A percentile compares a stretch with the other conserved stretches of the same genome.
Conservation (phyloP, 2,888 invertebrate genomes). For the Boloria selene region DNA sequence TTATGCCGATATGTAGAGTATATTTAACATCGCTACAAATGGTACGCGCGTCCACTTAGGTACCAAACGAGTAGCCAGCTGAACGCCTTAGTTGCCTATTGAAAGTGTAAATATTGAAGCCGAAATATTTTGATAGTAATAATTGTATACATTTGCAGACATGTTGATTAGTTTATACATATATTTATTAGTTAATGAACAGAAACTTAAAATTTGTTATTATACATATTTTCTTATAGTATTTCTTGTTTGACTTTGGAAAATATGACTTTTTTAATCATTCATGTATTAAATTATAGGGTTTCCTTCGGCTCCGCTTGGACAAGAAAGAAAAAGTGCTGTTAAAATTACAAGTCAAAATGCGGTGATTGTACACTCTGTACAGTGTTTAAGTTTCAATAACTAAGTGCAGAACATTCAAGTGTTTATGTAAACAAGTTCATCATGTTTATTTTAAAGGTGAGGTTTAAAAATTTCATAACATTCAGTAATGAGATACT, state of each 20-base stretch:
- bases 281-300: conserved; percentile 72
- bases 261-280: conserved; percentile 53
- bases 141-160: too few species aligned
- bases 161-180: too few species aligned
- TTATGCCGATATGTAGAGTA: conserved; percentile 69
- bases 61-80: conserved; percentile 58
- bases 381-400: conserved; percentile 30
- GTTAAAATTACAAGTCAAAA: conserved; percentile 46
- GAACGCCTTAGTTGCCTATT: conserved; percentile 57
- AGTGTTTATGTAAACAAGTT: conserved; percentile 24
- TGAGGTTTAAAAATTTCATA: conserved; percentile 13
- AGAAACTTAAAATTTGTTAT: too few species aligned
- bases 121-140: not conserved
- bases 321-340: conserved; percentile 59
- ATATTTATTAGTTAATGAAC: too few species aligned
- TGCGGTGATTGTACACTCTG: conserved; percentile 51
- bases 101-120: conserved; percentile 26
- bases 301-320: conserved; percentile 67
- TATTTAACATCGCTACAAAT: conserved; percentile 75
- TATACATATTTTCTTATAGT: too few species aligned
- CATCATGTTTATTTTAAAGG: conserved; percentile 34
- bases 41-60: conserved; percentile 75
- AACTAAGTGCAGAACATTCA: conserved; percentile 27
- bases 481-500: too few species aligned
- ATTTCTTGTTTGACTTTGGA: too few species aligned